Base-by-base conservation (phyloP, 1,140 invertebrate species). In the Euura saliciscinereae region DNA sequence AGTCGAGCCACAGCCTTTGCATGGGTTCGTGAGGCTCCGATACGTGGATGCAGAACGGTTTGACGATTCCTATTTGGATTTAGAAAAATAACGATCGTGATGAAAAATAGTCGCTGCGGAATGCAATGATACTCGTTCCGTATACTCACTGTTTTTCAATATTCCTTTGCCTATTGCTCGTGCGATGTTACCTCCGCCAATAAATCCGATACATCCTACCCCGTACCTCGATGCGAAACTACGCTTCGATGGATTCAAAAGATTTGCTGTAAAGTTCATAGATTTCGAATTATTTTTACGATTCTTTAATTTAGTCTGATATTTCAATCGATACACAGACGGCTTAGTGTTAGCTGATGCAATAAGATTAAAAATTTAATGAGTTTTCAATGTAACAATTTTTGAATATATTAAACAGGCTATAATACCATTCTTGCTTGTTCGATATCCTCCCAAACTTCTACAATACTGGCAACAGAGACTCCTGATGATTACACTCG, bases 1-100 rank as follows among this genome's bases (percentile, higher is more conserved):
- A 78, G 11, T 89, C 83, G 77, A 87, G 88, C 92, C 92, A 94
- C 45, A 10, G 68, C 28, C 42, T 69, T 44, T 69, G 68, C 44
- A 45, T 45, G 6, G 68, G 68, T 69, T 45, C 44, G 45, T 69
- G 45, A 45, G 68, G 68, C 11, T 69, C 68, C 45, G 68, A 7
- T 45, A 69, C 68, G 28, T 69, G 45, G 43, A 69, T 46, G 0
- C 44, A 8, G 28, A 10, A 28, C 45, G 68, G 45, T 13, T 69
- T 28, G 28, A 69, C 3, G 11, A 69, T 11, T 11, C 42, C 68
- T 69, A 45, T 45, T 43, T 13, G 28, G 28, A 28, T 28, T 13
- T 10, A 45, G 28, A 10, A 45, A 44, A 69, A 13, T 69, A 43
- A 13, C 8, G 45, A 7, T 4, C 0, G 45, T 69, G 28, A 69